Base-by-base conservation (phyloP, 2,113 vertebrate genomes). In the Sinosuthora webbiana region DNA sequence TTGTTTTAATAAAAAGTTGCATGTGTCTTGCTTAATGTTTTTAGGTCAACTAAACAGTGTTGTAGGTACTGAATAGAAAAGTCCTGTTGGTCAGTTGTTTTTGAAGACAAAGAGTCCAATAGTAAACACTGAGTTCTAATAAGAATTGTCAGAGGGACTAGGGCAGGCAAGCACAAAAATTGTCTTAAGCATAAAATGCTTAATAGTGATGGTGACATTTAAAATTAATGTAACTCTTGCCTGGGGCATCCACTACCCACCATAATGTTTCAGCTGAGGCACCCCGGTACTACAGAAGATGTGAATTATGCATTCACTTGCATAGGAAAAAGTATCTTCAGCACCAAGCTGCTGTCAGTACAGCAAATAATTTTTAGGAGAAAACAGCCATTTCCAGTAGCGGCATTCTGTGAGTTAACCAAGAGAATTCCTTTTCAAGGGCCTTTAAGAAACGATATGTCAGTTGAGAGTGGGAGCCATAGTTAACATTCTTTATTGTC, bases 1-100 rank as follows among this genome's bases (percentile, higher is more conserved):
- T 98, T 94, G 93, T 59, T 97, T 94, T 95, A 94, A 70, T 95
- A 94, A 86, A 53, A 62, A 56, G 23, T 73, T 88, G 27, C n/a
- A n/a, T 71, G 39, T 79, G 22, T 52, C n/a, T 71, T 19, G 28
- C 8, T 45, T 77, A 53, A 25, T 60, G 5, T 63, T 64, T 67
- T 68, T 25, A 33, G 33, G 35, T 21, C 6, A 9, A 15, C 6
- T 3, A 15, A 70, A 39, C 31, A 55, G 37, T 37, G 24, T 31
- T 79, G n/a, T 1, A 3, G 52, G 15, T 27, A 8, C 0, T 49
- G 10, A 39, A 8, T 4, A 22, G 55, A 70, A 3, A 21, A 56
- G 23, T 55, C 25, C 3, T 4, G 24, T 23, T 56, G n/a, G 20
- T 57, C 6, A 4, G 41, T 49, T 9, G 7, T 17, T 65, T 73